A percentile compares a stretch with the other conserved stretches of the same genome.
These are phyloP conservation scores for Synergus gifuensis DNA, from an alignment of 2,888 invertebrate species.

Conservation along the genomic window DNA sequence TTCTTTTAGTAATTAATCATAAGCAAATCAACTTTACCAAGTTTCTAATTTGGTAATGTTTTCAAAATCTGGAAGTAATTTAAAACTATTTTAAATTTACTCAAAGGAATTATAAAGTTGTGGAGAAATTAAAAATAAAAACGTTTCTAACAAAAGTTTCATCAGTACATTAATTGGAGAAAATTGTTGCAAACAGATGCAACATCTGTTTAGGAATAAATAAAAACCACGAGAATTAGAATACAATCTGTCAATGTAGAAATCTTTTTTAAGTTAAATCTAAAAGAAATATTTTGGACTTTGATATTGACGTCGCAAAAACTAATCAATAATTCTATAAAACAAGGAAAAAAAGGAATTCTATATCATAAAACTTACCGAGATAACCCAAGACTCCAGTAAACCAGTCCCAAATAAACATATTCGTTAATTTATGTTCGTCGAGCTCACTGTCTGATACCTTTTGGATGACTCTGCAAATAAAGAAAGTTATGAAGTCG, in stretches of 20 bases:
- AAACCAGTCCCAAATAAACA: conserved; percentile 98
- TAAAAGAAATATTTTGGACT: not conserved
- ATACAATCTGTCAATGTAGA: not conserved
- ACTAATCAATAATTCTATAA: not conserved
- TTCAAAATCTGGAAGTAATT: not conserved
- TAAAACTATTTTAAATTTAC: not conserved
- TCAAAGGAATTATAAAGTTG: not conserved
- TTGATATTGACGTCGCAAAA: not conserved
- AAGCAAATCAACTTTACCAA: not conserved
- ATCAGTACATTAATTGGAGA: not conserved
- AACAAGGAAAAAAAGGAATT: not conserved
- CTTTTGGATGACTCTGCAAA: conserved; percentile 75
- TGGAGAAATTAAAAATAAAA: not conserved
- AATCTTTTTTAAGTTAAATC: not conserved
- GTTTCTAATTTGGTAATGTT: not conserved
- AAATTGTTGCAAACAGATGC: not conserved
- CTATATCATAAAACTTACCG: conserved; percentile 83
- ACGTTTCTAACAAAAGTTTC: not conserved
- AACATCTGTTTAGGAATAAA: not conserved
- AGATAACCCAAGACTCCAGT: conserved; percentile 95
- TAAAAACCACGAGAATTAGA: not conserved
- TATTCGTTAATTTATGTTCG: conserved; percentile 74
- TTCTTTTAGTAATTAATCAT: not conserved
- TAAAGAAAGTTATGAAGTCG: conserved; percentile 55
- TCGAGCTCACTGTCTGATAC: conserved; percentile 57